Base-by-base conservation (phyloP, 2,797 vertebrate genomes). In the Rachycentron canadum region DNA sequence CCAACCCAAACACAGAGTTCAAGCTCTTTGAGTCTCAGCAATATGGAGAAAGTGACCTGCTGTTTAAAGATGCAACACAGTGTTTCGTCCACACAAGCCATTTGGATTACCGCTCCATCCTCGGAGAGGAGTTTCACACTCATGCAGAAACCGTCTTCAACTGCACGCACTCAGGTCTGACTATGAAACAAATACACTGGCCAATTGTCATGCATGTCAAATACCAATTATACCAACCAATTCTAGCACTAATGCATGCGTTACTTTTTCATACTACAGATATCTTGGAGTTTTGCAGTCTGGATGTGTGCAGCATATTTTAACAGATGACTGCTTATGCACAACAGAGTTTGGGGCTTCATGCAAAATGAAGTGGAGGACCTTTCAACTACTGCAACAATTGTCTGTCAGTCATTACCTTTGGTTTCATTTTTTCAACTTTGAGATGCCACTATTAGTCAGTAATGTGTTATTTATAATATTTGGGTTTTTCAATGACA, bases 31-130 rank as follows among this genome's bases (percentile, higher is more conserved):
- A 95, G 77, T 97, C 97, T 0, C 86, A 93, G 43, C 91, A 92
- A 40, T 97, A 96, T 23, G 95, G 95, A 84, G 96, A 96, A 87
- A 97, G 93, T 30, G 97, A 98, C 86, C 89, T 98, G 69, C 94
- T 98, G 66, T 98, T 98, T 84, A 98, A 97, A 93, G 97, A 98
- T 32, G 68, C 92, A 30, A 96, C 97, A 13, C 91, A 72, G 61
- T 95, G 93, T 82, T 94, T 98, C 1, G 90, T 95, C 59, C 95
- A 93, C 86, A 95, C 94, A 0, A 95, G 92, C 82, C 96, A 96
- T 81, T 80, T 93, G 93, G 94, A 92, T 82, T 95, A 95, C 70
- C 93, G 91, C 50, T 86, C 94, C 34, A 95, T 98, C 81, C 93
- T 98, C 2, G 97, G 97, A 79, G 90, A 89, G 4, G 83, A 95